phyloP scores from a whole-genome alignment of 2,113 vertebrate genomes.

The Triplophysa dalaica region DNA sequence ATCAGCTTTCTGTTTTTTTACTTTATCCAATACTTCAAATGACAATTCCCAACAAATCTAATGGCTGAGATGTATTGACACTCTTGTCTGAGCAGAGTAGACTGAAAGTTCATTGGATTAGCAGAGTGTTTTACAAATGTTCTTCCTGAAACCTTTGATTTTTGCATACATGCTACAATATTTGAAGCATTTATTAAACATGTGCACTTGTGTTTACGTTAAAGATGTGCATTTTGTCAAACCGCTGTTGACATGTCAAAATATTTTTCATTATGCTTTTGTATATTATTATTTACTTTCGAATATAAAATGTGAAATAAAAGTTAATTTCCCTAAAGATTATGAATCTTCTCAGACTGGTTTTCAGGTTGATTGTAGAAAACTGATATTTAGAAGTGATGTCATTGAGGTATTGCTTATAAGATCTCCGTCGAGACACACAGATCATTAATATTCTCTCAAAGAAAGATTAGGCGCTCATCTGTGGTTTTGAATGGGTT shows the following conservation, averaged over 20 bases:
- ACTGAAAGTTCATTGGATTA: background rate
- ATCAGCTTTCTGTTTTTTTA: slow-evolving; percentile 33
- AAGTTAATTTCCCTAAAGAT: background rate
- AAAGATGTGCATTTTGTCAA: slow-evolving; percentile 8
- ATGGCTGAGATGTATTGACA: background rate
- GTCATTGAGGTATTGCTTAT: too few species aligned
- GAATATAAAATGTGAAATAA: slow-evolving; percentile 11
- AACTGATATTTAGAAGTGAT: background rate
- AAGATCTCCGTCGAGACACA: background rate
- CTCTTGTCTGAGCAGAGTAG: background rate
- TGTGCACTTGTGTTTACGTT: background rate
- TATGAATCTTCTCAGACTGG: background rate
- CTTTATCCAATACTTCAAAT: slow-evolving; percentile 2
- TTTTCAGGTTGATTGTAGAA: background rate
- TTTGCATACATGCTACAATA: background rate
- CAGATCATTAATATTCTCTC: background rate
- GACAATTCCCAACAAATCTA: background rate
- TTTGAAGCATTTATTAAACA: background rate
- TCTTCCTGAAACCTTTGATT: too few species aligned
- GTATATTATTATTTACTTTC: background rate
- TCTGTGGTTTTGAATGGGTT: background rate
- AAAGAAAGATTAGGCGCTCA: background rate
- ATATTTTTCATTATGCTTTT: background rate
- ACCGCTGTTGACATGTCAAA: background rate
- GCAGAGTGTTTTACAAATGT: background rate